Base-by-base conservation (phyloP, 2,797 vertebrate species). In the Oryzias sinensis region DNA sequence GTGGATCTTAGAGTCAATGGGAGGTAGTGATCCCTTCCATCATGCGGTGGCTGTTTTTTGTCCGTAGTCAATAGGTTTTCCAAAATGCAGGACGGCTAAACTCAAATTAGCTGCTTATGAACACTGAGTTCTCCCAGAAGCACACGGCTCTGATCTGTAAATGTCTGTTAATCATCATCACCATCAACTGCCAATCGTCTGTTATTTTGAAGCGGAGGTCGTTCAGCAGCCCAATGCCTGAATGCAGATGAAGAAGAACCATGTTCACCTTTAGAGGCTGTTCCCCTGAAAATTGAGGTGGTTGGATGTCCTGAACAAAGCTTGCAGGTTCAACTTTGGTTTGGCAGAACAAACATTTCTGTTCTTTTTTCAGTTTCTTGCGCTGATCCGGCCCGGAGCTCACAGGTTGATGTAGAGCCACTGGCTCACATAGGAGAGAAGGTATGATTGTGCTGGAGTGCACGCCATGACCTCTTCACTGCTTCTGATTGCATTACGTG, bases 311-410 rank as follows among this genome's bases (percentile, higher is more conserved):
- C 50, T 62, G 62, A 72, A 68, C 68, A 62, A 56, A 71, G 49
- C 0, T 7, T 46, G 42, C 25, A 11, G 1, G 25, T 49, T 33
- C 62, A 0, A 14, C 63, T 27, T 27, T 5, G 17, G 22, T 68
- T 41, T 27, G 42, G 56, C 11, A 8, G 59, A 48, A 61, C 49
- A 61, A 65, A 74, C 60, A 68, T 69, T 70, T 68, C 37, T 64
- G 27, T 59, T 69, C 11, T 16, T 54, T 68, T 29, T 27, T 2
- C 33, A 45, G n/a, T 42, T 55, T 59, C 56, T 61, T 49, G 20
- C 14, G 24, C 65, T 59, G 49, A 75, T 73, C 47, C 37, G 18
- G 53, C 1, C 1, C 65, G 54, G 40, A 62, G 22, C 55, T 71
- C 69, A 18, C 44, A 4, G 25, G 64, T n/a, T 62, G 42, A 29